These are phyloP conservation scores for Chamaetylas fuelleborni DNA, from an alignment of 2,113 vertebrate species.

Conservation along the genomic window DNA sequence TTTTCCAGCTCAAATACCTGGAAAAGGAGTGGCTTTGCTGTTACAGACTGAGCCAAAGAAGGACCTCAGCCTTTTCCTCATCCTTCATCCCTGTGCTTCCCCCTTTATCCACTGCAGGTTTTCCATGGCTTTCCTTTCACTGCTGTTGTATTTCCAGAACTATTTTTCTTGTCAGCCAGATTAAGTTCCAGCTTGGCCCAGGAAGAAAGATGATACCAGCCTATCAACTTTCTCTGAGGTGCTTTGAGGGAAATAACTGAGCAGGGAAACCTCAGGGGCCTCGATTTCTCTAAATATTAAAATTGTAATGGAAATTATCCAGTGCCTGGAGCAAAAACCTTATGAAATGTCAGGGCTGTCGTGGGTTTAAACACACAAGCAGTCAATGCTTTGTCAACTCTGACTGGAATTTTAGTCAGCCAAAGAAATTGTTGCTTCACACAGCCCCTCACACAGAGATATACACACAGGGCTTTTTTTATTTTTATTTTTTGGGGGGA, in stretches of 20 bases:
- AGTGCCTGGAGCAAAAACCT: background rate
- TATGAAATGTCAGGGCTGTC: conserved; percentile 9
- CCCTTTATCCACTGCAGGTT: background rate
- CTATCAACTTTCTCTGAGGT: background rate
- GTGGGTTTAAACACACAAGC: conserved; percentile 9
- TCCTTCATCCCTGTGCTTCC: background rate
- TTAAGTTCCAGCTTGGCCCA: background rate
- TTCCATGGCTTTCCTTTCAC: background rate
- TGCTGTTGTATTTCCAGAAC: background rate
- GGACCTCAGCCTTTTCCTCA: background rate
- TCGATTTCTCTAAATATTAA: conserved; percentile 29
- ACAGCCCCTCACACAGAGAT: background rate
- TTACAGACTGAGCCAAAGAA: background rate
- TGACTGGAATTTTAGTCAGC: background rate
- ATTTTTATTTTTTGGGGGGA: too few relatives aligned
- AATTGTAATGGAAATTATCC: conserved; percentile 27
- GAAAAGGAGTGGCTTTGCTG: too few relatives aligned
- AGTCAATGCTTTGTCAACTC: conserved; percentile 1
- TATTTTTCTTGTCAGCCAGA: background rate
- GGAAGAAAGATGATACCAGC: background rate
- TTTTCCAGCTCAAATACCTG: background rate
- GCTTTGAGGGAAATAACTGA: background rate
- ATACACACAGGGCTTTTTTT: too few relatives aligned
- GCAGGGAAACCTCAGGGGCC: background rate
- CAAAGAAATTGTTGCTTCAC: background rate